These are phyloP conservation scores for Apostichopus parvimensis DNA, from an alignment of 35 echinoderm and acorn worm genomes.

Conservation along the genomic window DNA sequence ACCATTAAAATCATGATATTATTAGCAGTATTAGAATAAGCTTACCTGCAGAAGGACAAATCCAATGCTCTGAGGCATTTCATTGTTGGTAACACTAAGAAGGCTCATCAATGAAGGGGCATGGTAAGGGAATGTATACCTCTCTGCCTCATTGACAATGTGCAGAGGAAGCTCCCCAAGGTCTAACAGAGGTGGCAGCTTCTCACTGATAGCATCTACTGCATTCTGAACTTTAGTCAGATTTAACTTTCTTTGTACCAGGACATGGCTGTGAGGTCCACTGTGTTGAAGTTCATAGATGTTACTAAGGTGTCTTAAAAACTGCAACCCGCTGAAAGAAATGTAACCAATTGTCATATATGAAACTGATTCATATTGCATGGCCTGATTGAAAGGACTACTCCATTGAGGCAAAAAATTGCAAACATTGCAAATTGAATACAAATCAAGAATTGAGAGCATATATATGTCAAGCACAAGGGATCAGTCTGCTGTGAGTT, in stretches of 20 bases:
- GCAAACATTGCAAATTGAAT: too few species aligned
- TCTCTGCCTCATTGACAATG: slow-evolving; percentile 83
- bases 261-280: slow-evolving; percentile 25
- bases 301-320: slow-evolving; percentile 76
- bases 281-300: slow-evolving; percentile 92
- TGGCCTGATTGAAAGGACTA: too few species aligned
- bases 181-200: slow-evolving; percentile 74
- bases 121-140: slow-evolving; percentile 98
- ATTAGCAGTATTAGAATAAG: not conserved
- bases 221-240: slow-evolving; percentile 78
- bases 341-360: not conserved
- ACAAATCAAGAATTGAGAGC: too few species aligned
- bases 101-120: slow-evolving; percentile 91
- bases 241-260: slow-evolving; percentile 53
- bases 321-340: slow-evolving; percentile 79
- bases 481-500: too few species aligned
- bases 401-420: too few species aligned
- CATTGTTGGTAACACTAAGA: slow-evolving; percentile 70
- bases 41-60: slow-evolving; percentile 92
- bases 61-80: slow-evolving; percentile 95
- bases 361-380: too few species aligned
- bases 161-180: slow-evolving; percentile 87
- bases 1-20: not conserved
- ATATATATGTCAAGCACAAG: too few species aligned
- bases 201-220: slow-evolving; percentile 69